Conservation (phyloP, 2,888 invertebrate species). For the Amblyjoppa proteus region DNA sequence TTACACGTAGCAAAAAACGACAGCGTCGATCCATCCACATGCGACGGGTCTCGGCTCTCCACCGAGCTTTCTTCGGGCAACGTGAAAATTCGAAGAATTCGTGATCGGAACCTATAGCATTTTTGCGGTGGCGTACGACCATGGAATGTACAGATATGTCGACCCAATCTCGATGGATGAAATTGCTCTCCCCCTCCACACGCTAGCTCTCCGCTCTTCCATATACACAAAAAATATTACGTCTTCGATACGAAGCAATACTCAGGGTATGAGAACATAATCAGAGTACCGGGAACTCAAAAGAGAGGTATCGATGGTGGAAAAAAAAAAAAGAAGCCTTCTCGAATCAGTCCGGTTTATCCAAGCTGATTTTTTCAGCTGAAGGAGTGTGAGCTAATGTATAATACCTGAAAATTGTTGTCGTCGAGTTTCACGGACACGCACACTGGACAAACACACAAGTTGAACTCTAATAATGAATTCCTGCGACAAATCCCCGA, state of each 20-base stretch:
- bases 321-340: neutral
- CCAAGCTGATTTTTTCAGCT: conserved; percentile 6
- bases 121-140: neutral
- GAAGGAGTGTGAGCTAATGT: neutral
- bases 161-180: conserved; percentile 4
- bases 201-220: neutral
- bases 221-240: neutral
- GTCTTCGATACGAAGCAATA: neutral
- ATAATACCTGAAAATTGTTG: neutral
- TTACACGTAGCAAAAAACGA: neutral
- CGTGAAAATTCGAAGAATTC: conserved; percentile 5
- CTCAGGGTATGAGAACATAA: neutral
- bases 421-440: neutral
- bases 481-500: conserved; percentile 24
- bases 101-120: conserved; percentile 1
- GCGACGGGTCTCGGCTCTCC: neutral
- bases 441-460: neutral
- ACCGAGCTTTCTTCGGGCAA: neutral
- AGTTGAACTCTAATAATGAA: conserved; percentile 16
- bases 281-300: neutral
- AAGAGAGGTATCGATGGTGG: neutral
- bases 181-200: conserved; percentile 1
- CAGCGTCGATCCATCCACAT: neutral
- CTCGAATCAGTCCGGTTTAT: neutral
- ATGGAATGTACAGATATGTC: neutral